Evolutionary conservation across 2,797 vertebrate species (phyloP), one percentile per base, ranked within the genome.

Genomic region (Lutjanus argentimaculatus): DNA sequence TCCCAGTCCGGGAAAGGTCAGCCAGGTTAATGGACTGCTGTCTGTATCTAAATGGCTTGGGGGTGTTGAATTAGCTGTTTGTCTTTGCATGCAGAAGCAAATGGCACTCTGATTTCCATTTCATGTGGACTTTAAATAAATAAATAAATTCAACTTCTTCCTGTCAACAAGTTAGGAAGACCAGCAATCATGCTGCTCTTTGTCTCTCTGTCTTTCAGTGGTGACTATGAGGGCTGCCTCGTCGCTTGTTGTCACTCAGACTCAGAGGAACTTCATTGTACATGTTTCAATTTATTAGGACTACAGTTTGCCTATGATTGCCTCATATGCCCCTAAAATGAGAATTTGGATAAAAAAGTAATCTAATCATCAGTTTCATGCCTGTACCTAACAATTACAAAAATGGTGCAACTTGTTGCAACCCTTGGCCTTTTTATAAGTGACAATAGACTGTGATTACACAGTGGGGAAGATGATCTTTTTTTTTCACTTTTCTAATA

Each of bases 381-480:
- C 14, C 51, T 58, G 42, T 25, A 49, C 12, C 17, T 13, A 36
- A 62, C 56, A 72, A 30, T 49, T 48, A 57, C 51, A 14, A 65
- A 69, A 71, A 69, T 57, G 19, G 36, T 56, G 63, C 57, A 88
- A 79, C 55, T 67, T 83, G 82, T 53, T 69, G 71, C 74, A 84
- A 81, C 58, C n/a, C 7, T 36, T 85, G 65, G 6, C 51, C 62
- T 13, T 64, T 80, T 63, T 59, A 19, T 22, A 65, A 67, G 11
- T 62, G 63, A 56, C 74, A 75, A 76, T 67, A 52, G 55, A 15
- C 19, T 55, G 0, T 3, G 17, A 81, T 82, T 77, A 80, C 61
- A 69, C 53, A 25, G 22, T 10, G n/a, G 61, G 70, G 64, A 68
- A 43, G 62, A 74, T 51, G 1, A 57, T 56, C 46, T 48, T 55